Evolutionary conservation across 2,113 vertebrate genomes (phyloP).

Genomic region (Pontoporia blainvillei): DNA sequence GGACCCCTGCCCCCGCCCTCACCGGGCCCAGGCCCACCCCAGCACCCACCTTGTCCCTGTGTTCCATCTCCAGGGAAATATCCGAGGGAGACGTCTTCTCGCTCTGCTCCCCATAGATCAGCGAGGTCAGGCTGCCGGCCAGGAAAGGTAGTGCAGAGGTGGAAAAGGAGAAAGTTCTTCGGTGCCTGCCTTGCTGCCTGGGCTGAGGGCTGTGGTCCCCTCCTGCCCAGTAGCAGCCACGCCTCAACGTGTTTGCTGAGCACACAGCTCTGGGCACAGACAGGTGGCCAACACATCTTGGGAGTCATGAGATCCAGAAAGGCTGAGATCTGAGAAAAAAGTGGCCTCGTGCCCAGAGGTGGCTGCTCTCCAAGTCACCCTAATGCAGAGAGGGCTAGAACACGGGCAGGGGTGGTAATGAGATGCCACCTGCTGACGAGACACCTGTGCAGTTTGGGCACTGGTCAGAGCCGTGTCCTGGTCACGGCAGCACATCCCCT

Average conservation of each 20-base stretch:
- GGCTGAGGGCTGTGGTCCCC: neutral
- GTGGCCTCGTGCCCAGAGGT: neutral
- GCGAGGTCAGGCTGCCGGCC: slow-evolving; percentile 88
- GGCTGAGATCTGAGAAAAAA: neutral
- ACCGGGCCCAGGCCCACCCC: rapidly evolving
- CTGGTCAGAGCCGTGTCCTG: neutral
- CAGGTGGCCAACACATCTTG: neutral
- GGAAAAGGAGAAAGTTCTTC: neutral
- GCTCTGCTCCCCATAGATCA: slow-evolving; percentile 96
- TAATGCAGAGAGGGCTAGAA: neutral
- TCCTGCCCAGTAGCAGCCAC: neutral
- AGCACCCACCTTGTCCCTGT: slow-evolving; percentile 91
- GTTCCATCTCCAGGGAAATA: slow-evolving; percentile 88
- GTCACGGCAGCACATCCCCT: neutral
- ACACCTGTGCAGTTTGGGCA: neutral
- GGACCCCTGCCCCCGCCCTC: rapidly evolving
- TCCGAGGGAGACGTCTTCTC: slow-evolving; percentile 97
- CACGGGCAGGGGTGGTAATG: neutral
- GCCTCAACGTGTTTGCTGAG: neutral
- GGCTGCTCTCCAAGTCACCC: neutral
- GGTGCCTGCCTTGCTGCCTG: neutral
- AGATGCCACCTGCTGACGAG: neutral
- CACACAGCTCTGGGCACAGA: neutral
- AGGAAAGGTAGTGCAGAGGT: neutral
- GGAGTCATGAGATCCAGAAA: neutral